A percentile compares a stretch with the other conserved stretches of the same genome.
These are phyloP conservation scores for Parauchenoglanis punctatus DNA, from an alignment of 2,797 vertebrate genomes.

Conservation along the genomic window DNA sequence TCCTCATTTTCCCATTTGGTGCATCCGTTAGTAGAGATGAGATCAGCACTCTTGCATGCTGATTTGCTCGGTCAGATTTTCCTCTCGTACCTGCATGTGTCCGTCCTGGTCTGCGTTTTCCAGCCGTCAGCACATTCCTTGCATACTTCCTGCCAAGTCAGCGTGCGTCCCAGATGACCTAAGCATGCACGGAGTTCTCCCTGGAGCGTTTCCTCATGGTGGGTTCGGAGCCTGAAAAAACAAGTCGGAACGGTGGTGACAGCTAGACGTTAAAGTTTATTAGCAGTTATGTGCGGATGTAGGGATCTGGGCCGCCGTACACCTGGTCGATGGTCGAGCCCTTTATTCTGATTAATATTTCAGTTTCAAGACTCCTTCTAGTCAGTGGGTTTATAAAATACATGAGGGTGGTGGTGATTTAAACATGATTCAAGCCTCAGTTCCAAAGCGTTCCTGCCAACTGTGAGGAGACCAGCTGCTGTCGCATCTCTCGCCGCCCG, in stretches of 20 bases:
- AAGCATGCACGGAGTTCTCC: neutral
- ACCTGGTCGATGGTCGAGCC: neutral
- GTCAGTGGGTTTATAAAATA: neutral
- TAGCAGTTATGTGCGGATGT: neutral
- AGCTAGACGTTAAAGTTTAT: constrained; percentile 12
- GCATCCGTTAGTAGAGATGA: neutral
- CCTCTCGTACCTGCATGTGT: neutral
- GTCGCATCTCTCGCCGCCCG: neutral
- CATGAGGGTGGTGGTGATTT: neutral
- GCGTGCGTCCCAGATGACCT: neutral
- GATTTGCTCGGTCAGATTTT: neutral
- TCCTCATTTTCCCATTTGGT: neutral
- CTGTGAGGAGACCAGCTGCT: neutral
- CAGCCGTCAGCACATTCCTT: constrained; percentile 20
- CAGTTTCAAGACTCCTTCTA: neutral
- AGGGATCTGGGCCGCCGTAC: no score
- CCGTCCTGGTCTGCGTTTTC: neutral
- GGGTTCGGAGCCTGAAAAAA: constrained; percentile 29
- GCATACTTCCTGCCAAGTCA: neutral
- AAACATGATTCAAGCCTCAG: neutral
- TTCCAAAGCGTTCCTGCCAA: neutral
- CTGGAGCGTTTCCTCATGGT: neutral
- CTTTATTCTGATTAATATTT: neutral
- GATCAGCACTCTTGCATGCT: neutral
- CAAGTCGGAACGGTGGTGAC: constrained; percentile 32